phyloP scores from a whole-genome alignment of 2,888 invertebrate genomes.

The Spodoptera exigua region DNA sequence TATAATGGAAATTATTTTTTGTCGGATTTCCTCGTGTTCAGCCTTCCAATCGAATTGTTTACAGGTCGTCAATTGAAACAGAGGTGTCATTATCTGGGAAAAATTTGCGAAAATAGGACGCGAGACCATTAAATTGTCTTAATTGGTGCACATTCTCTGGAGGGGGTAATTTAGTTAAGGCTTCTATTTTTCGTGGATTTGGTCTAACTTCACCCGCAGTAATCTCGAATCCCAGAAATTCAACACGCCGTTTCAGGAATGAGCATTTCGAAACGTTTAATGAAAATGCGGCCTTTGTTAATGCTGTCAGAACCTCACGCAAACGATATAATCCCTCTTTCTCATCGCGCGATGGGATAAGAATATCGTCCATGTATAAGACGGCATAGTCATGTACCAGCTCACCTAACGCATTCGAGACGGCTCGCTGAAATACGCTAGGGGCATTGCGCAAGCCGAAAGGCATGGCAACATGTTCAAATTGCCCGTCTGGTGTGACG shows the following conservation, averaged over 20 bases:
- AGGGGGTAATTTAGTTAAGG: neutral
- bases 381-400: constrained; percentile 26
- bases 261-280: constrained; percentile 36
- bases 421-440: constrained; percentile 40
- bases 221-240: constrained; percentile 3
- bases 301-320: constrained; percentile 6
- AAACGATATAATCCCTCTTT: constrained; percentile 31
- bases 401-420: constrained; percentile 43
- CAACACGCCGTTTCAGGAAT: neutral
- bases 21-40: constrained; percentile 34
- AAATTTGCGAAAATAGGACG: constrained; percentile 24
- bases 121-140: constrained; percentile 17
- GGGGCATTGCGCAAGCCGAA: constrained; percentile 36
- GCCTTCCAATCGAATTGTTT: constrained; percentile 28
- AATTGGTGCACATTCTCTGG: constrained; percentile 1
- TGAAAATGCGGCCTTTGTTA: constrained; percentile 44
- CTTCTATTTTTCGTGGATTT: constrained; percentile 3
- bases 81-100: neutral
- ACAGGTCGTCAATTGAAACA: neutral
- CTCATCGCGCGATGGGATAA: constrained; percentile 22
- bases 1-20: constrained; percentile 37
- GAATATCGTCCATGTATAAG: constrained; percentile 47
- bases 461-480: constrained; percentile 38
- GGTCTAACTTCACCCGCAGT: neutral
- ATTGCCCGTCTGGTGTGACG: no score